Evolutionary conservation across 2,113 vertebrate genomes (phyloP), one percentile per base, ranked within the genome.

Genomic region (Triplophysa siluroides): DNA sequence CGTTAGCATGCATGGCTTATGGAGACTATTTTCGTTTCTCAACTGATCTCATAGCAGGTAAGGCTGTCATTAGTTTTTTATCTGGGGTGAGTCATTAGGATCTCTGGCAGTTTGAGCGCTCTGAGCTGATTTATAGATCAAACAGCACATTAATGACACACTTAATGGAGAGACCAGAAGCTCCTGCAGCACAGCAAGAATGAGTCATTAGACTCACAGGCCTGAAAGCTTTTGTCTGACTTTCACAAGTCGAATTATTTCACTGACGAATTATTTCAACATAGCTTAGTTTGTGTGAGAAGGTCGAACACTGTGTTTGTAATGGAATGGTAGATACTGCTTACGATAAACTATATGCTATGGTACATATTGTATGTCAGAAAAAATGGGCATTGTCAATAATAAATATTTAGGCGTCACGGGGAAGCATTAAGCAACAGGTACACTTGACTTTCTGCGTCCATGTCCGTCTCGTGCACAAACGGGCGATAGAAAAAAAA

Each of bases 131-230:
- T 90, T 88, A 89, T 78, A 84, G 86, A 84, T 91, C 85, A 88
- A 92, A 90, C 83, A 79, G 85, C 74, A 79, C 80, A 80, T 75
- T 90, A 88, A 92, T 90, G 86, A 87, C 86, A 88, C 88, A 89
- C 88, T 85, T 89, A 86, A 91, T 86, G 45, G 84, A 84, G 81
- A 85, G 88, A 87, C 86, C 78, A 88, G 80, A 84, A 83, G 6
- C 69, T 85, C 82, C 81, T 82, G 85, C 81, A 76, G 87, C 85
- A 86, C 84, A 77, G 81, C 79, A 82, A 60, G 88, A 89, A 91
- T 89, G 80, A 88, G 78, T 80, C 75, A 72, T 78, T 75, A 75
- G 80, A 80, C 81, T 81, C 77, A 87, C 72, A 83, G 61, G 76
- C 1, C 60, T 81, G 75, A 83, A 75, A 77, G 76, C 69, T 76